Evolutionary conservation across 2,888 invertebrate species (phyloP).

Genomic region (Griposia aprilina): DNA sequence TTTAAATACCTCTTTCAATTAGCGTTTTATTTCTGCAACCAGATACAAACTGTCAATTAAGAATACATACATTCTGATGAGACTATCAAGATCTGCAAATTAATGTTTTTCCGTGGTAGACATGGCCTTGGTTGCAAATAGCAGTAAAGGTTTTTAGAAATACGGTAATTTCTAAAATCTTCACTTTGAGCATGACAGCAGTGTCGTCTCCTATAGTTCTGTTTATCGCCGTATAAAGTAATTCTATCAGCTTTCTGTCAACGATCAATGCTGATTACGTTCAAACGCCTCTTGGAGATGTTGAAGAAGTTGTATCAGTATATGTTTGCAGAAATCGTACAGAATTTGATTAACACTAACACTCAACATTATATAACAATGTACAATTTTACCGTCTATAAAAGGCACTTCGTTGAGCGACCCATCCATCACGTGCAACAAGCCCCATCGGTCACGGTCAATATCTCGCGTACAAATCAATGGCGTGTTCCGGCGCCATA

Average conservation of each 20-base stretch:
- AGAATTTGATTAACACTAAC: slow-evolving; percentile 1
- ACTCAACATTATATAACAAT: slow-evolving; percentile 10
- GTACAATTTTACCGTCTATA: slow-evolving; percentile 29
- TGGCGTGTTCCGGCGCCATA: slow-evolving; percentile 79
- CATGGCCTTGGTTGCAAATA: slow-evolving; percentile 31
- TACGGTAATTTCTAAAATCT: neutral
- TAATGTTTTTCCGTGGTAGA: slow-evolving; percentile 29
- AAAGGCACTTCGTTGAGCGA: slow-evolving; percentile 44
- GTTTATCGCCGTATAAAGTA: neutral
- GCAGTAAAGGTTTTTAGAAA: slow-evolving; percentile 3
- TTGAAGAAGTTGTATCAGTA: neutral
- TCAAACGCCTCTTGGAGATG: neutral
- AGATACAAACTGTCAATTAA: slow-evolving; percentile 43
- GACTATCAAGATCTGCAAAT: slow-evolving; percentile 60
- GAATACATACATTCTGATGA: slow-evolving; percentile 53
- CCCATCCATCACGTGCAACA: slow-evolving; percentile 70
- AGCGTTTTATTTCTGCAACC: slow-evolving; percentile 25
- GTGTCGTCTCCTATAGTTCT: neutral
- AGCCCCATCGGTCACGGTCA: slow-evolving; percentile 79
- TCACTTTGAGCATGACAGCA: neutral
- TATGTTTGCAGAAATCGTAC: neutral
- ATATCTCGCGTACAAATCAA: slow-evolving; percentile 70
- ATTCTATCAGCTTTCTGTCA: neutral
- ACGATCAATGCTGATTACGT: neutral
- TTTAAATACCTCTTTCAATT: slow-evolving; percentile 7